Conservation (phyloP, 2,113 vertebrate genomes). For the Tiliqua scincoides region DNA sequence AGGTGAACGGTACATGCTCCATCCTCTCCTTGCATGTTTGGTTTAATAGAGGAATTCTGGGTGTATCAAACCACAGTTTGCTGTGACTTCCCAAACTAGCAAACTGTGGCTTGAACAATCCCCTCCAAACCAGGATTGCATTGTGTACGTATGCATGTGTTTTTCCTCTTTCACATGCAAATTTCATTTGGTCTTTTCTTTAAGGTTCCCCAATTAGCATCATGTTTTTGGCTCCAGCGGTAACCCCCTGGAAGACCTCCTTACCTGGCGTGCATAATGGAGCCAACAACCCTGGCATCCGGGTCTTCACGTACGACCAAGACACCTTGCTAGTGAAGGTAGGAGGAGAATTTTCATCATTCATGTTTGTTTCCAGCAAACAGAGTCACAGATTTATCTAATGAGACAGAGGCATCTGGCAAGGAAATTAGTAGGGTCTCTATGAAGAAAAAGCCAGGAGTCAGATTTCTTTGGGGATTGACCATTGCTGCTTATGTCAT, state of each 20-base stretch:
- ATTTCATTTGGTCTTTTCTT: constrained; percentile 29
- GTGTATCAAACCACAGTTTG: too few relatives aligned
- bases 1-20: too few relatives aligned
- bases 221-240: constrained; percentile 91
- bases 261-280: constrained; percentile 89
- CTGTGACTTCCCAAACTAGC: too few relatives aligned
- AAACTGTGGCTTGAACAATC: too few relatives aligned
- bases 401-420: not conserved
- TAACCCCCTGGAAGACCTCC: constrained; percentile 95
- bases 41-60: too few relatives aligned
- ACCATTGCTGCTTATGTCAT: not conserved
- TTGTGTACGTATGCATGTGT: not conserved
- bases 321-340: constrained; percentile 87
- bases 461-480: not conserved
- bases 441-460: not conserved
- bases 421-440: not conserved
- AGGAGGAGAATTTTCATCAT: constrained; percentile 29
- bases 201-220: constrained; percentile 82
- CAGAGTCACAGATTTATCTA: not conserved
- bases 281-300: constrained; percentile 94
- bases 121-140: too few relatives aligned
- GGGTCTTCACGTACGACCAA: constrained; percentile 85
- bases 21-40: too few relatives aligned
- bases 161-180: not conserved
- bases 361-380: not conserved